Base-by-base conservation (phyloP, 2,113 vertebrate genomes). In the Epinephelus fuscoguttatus region DNA sequence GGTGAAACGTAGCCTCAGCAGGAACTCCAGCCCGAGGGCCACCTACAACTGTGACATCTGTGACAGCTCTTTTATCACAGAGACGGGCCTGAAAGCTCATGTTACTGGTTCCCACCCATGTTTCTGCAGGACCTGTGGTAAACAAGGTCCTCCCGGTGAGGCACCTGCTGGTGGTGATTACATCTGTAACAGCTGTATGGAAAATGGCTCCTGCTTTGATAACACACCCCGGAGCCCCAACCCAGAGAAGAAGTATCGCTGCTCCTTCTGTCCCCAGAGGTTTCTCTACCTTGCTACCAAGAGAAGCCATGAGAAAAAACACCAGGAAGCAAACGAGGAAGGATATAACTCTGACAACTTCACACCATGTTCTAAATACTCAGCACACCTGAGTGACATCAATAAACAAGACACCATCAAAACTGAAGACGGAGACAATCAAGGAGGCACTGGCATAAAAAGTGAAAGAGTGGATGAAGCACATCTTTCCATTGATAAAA, bases 261-360 rank as follows among this genome's bases (percentile, higher is more conserved):
- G 98, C 88, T 96, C 98, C 81, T 99, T 97, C 94, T 99, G 98
- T 92, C 97, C 98, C 11, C 97, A 98, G 93, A 96, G 97, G 25
- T 99, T 99, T 90, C 93, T 99, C 52, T 99, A 99, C 75, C 97
- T 99, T 40, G 97, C 97, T 89, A 99, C 98, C 23, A 99, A 99
- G 93, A 97, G 94, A 81, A 99, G 98, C 89, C 98, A 99, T 0
- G 98, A 99, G 92, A 97, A 97, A 92, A 97, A 97, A 83, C 98
- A 99, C 30, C 60, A 97, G 37, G 95, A 94, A 45, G 92, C 96
- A 75, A 96, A 94, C 3, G 93, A 94, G 23, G 96, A 96, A 80
- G 96, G 96, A 45, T 96, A 94, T 0, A 94, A 93, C 75, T 97
- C 95, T 87, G 95, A 96, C 77, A 96, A 96, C 83, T 97, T 96